Percentiles rank a stretch among this genome's conserved stretches.
Conservation (phyloP, 2,888 invertebrate species). For the Tetragonisca angustula region DNA sequence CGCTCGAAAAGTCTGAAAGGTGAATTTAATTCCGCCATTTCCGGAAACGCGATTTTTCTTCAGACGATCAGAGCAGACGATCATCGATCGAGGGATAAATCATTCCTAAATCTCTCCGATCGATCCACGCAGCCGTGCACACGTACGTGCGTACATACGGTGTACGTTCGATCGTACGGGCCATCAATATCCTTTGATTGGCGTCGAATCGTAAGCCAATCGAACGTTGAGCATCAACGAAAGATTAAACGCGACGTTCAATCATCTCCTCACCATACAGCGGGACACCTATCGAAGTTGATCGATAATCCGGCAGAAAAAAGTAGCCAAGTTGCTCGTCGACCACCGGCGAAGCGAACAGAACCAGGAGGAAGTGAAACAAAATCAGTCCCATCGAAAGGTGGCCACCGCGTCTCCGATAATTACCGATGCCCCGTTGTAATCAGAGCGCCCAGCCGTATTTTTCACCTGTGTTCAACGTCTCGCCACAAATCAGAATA, state of each 20-base stretch:
- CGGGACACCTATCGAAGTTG: slow-evolving; percentile 2
- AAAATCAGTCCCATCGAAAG: slow-evolving; percentile 37
- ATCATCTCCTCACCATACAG: slow-evolving; percentile 2
- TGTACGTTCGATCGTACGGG: not conserved
- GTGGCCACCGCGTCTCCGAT: slow-evolving; percentile 28
- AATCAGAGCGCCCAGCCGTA: slow-evolving; percentile 28
- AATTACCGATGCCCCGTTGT: slow-evolving; percentile 52
- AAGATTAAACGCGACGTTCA: slow-evolving; percentile 13
- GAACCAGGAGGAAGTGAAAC: slow-evolving; percentile 20
- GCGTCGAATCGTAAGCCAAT: slow-evolving; percentile 7
- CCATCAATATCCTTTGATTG: slow-evolving; percentile 11
- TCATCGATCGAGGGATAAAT: not conserved
- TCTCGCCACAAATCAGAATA: slow-evolving; percentile 47
- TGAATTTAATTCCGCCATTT: not conserved
- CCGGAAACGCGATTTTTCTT: not conserved
- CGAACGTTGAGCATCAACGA: not conserved
- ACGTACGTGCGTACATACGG: not conserved
- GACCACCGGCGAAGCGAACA: slow-evolving; percentile 11
- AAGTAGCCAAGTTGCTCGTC: not conserved
- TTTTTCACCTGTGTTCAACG: slow-evolving; percentile 29
- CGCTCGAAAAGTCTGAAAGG: too few relatives aligned
- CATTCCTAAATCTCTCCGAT: not conserved
- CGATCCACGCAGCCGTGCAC: not conserved
- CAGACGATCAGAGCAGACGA: too few relatives aligned
- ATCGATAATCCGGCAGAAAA: slow-evolving; percentile 21